Evolutionary conservation across 2,797 vertebrate genomes (phyloP).

Genomic region (Pipistrellus nathusii): DNA sequence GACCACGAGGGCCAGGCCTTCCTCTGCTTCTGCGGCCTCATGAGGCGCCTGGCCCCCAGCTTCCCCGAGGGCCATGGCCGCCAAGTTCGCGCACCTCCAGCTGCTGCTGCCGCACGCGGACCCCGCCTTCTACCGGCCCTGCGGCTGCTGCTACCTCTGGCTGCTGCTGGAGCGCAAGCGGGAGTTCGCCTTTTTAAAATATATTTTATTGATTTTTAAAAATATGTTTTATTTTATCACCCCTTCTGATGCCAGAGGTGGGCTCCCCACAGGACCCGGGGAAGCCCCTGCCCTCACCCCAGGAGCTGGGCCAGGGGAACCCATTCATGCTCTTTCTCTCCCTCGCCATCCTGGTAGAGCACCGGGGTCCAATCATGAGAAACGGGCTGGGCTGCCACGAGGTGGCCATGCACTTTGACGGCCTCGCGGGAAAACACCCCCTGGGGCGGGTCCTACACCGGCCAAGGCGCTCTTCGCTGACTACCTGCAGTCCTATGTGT

Average conservation of each 20-base stretch:
- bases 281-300: slow-evolving; percentile 87
- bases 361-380: slow-evolving; percentile 95
- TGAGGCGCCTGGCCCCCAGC: slow-evolving; percentile 94
- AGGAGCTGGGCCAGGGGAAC: slow-evolving; percentile 96
- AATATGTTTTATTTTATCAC: too few relatives aligned
- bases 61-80: slow-evolving; percentile 94
- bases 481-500: slow-evolving; percentile 95
- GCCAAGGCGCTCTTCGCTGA: slow-evolving; percentile 96
- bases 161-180: slow-evolving; percentile 96
- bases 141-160: slow-evolving; percentile 97
- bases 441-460: slow-evolving; percentile 92
- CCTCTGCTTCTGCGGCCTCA: slow-evolving; percentile 96
- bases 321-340: slow-evolving; percentile 97
- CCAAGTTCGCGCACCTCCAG: slow-evolving; percentile 95
- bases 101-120: slow-evolving; percentile 93
- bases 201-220: too few relatives aligned
- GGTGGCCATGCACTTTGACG: slow-evolving; percentile 98
- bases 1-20: slow-evolving; percentile 96
- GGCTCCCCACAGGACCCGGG: slow-evolving; percentile 55
- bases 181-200: slow-evolving; percentile 92
- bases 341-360: slow-evolving; percentile 96
- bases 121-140: slow-evolving; percentile 91
- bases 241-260: slow-evolving; percentile 81
- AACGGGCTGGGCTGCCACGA: slow-evolving; percentile 96
- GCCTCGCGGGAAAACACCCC: slow-evolving; percentile 94